Base-by-base conservation (phyloP, 1,140 invertebrate species). In the Aphis gossypii region DNA sequence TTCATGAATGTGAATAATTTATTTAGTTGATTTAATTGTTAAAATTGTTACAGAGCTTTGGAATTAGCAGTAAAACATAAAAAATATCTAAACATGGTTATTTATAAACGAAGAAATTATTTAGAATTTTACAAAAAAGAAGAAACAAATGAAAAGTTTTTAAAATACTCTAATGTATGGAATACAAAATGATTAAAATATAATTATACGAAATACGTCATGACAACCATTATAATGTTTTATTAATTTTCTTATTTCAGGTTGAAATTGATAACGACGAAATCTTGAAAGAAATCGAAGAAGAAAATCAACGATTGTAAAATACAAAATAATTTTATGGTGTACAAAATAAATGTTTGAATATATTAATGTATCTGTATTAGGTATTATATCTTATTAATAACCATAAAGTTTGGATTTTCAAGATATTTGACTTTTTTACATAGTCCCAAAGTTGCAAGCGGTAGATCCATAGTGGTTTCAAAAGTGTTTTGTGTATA, bases 21-120 rank as follows among this genome's bases (percentile, higher is more conserved):
- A 14, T 5, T 76, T 18, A 76, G n/a, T 44, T 86, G 8, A 25
- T 86, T 44, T 86, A 44, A 38, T 93, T 92, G 68, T 44, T 89
- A 20, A 94, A 30, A 21, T 90, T 92, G 92, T 95, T 95, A 89
- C 94, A 97, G 97, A 95, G 98, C 98, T 2, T 95, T 99, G 46
- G 98, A 99, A 94, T 95, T 99, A 76, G 97, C 98, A 0, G 95
- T 97, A 4, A 98, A 98, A 94, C 96, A 98, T 95, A 97, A 97
- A 94, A 96, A 96, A 30, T 96, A 98, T 94, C 95, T 98, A 18
- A 97, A 98, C 92, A 97, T 97, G 82, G 97, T 99, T 20, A 94
- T 98, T 23, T 96, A 97, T n/a, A 96, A 97, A 94, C 96, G 98
- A 91, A 96, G 96, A 94, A 96, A 96, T 94, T 98, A 98, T 95